Conservation (phyloP, 2,113 vertebrate species). For the Noturus placidus region DNA sequence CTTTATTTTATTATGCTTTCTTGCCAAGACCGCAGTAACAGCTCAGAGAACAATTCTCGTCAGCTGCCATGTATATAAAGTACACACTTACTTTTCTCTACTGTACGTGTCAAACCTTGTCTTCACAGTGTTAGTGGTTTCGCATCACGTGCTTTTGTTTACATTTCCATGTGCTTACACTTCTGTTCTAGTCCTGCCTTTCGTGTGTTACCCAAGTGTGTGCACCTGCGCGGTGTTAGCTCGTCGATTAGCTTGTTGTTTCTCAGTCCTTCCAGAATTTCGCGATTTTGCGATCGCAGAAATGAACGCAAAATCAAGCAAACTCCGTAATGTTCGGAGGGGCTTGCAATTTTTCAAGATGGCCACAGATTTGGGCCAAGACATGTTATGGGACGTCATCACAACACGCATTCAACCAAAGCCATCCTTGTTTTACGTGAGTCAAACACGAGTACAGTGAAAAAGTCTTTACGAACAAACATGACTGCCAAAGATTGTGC, state of each 20-base stretch:
- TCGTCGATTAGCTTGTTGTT: background rate
- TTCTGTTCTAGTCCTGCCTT: background rate
- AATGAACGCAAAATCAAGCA: no score
- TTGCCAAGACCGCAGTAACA: background rate
- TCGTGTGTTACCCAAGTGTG: background rate
- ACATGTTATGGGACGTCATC: no score
- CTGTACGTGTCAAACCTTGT: background rate
- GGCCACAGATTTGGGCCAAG: no score
- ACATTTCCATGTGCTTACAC: background rate
- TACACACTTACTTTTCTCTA: background rate
- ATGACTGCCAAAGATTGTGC: no score
- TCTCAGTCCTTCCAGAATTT: no score
- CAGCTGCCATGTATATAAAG: background rate
- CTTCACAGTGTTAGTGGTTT: background rate
- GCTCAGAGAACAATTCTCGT: background rate
- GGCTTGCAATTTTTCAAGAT: no score
- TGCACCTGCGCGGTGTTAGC: background rate
- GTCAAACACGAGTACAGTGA: no score
- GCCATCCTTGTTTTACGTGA: no score
- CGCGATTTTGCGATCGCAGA: no score
- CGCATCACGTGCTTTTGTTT: background rate
- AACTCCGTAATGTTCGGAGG: no score
- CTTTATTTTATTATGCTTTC: background rate
- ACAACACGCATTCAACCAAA: no score
- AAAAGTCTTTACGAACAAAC: no score